Evolutionary conservation across 2,888 invertebrate genomes (phyloP), one percentile per base, ranked within the genome.

Genomic region (Drosophila kokeensis): DNA sequence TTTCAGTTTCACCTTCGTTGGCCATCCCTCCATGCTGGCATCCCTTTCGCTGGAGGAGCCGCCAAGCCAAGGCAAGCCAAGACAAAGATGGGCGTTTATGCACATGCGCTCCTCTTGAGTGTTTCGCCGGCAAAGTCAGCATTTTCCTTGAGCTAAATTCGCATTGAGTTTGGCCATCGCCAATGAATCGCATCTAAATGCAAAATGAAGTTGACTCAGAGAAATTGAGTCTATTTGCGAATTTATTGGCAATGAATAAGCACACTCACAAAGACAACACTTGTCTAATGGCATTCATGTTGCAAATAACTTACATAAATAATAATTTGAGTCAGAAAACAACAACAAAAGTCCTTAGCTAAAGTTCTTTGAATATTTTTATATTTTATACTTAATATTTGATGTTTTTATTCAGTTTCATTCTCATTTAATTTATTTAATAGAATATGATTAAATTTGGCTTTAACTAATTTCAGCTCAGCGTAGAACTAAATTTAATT

Each of bases 101-200:
- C 91, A 87, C 91, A 91, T 91, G 91, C 91, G 91, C 91, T 89
- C 29, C 29, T 27, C 48, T 65, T 32, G 38, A 50, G 29, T 63
- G 53, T 30, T 59, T 61, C 8, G 15, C 34, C 29, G 13, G 54
- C 30, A 10, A 34, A 48, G 50, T 58, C 57, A 49, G 48, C 27
- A 24, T 45, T 70, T 62, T 72, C 53, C 42, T 77, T 49, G 57
- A 58, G 62, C 50, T 59, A 45, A 40, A 63, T 57, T 69, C 24
- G 10, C 24, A 45, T 61, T 49, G 27, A 36, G 13, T 38, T 57
- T 53, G 54, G 60, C 55, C 60, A 63, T 48, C 36, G 34, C 32
- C 34, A 45, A 18, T 21, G 57, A 34, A 55, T 13, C 36, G 57
- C 59, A 49, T 48, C 67, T 66, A 36, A 40, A 49, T 52, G 48